Evolutionary conservation across 2,797 vertebrate genomes (phyloP), one percentile per base, ranked within the genome.

Genomic region (Sparus aurata): DNA sequence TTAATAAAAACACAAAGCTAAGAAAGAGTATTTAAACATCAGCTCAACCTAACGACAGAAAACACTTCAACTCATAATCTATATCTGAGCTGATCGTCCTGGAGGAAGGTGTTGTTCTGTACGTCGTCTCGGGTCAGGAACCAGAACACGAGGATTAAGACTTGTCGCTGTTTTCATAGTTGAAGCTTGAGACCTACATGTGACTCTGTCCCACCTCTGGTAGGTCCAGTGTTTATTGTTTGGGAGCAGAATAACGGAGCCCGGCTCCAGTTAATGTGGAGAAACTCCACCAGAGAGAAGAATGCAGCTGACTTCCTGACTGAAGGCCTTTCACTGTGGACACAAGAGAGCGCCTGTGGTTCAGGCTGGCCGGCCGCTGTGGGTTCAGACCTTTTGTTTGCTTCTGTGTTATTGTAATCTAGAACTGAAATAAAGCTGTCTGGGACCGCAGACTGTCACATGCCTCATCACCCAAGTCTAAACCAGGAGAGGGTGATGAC

Each of bases 311-410:
- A 41, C 58, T 60, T 30, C 54, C 58, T 41, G 58, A 41, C 58
- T 43, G 20, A 8, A n/a, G 58, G 58, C n/a, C 58, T 3, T 60
- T 60, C 58, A 60, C 20, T 60, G 58, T 15, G 34, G 34, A 60
- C 20, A 60, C n/a, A n/a, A 55, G 3, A 34, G 30, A n/a, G 30
- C 2, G 30, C 20, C 30, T 60, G 58, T 41, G 58, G 58, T 38
- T 38, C 30, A n/a, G 57, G 30, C 30, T 59, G 30, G 30, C 3
- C 4, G 34, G 20, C 38, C 15, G 58, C 58, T 43, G 58, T 12
- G 57, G 57, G 12, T 38, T 38, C 57, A 38, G 30, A 38, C 57
- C 57, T 58, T 58, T 58, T 58, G 57, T 58, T 60, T 41, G 34
- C 58, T 22, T 60, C 15, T 22, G 20, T 43, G 9, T 60, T n/a